Evolutionary conservation across 1,140 invertebrate genomes (phyloP).

Genomic region (Drosophila malerkotliana): DNA sequence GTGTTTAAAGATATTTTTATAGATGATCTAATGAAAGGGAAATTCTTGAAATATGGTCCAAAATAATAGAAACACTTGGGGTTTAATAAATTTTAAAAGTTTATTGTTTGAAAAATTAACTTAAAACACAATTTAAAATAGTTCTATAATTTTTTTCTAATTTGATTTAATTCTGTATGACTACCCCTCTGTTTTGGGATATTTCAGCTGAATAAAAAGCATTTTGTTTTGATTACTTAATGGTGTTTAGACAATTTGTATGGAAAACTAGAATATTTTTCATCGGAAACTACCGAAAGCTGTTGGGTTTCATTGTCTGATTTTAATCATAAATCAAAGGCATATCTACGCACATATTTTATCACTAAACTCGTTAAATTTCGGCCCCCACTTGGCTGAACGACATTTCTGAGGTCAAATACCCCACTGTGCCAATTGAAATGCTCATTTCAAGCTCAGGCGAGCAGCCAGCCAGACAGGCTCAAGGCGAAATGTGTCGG

Average conservation of each 20-base stretch:
- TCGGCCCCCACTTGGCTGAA: not conserved
- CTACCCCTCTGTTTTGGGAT: not conserved
- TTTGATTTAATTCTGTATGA: too few relatives aligned
- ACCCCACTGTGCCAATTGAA: slow-evolving; percentile 16
- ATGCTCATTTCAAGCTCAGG: slow-evolving; percentile 24
- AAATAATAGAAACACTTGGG: too few relatives aligned
- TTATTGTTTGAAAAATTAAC: too few relatives aligned
- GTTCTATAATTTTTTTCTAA: too few relatives aligned
- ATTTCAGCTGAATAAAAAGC: not conserved
- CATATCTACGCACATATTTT: not conserved
- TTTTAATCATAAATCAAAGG: not conserved
- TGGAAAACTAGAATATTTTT: not conserved
- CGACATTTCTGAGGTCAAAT: not conserved
- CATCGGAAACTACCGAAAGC: not conserved
- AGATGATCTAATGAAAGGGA: too few relatives aligned
- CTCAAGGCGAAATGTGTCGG: slow-evolving; percentile 1
- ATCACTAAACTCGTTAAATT: not conserved
- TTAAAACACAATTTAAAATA: too few relatives aligned
- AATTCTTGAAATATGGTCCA: too few relatives aligned
- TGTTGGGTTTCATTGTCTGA: not conserved
- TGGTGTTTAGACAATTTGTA: not conserved
- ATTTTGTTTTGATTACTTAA: not conserved
- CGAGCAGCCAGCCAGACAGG: slow-evolving; percentile 14
- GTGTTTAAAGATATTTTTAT: too few relatives aligned
- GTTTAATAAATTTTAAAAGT: too few relatives aligned